Percentiles rank a stretch among this genome's conserved stretches.
Evolutionary conservation across 2,113 vertebrate species (phyloP).

Genomic region (Chaetops frenatus): DNA sequence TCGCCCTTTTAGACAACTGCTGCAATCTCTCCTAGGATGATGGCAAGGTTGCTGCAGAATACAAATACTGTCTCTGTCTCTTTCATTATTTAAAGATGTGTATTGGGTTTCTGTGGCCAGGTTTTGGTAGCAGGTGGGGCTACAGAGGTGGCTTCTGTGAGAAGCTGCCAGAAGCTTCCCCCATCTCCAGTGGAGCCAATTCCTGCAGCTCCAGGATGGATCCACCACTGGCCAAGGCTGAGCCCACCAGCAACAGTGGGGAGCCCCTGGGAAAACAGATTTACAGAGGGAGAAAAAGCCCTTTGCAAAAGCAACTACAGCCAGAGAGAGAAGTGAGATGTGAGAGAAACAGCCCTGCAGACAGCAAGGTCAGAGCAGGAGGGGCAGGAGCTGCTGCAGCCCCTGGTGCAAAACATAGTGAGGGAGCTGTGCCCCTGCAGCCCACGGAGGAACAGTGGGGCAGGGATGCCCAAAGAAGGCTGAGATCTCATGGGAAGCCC

Average conservation of each 20-base stretch:
- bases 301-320: neutral
- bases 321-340: neutral
- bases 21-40: neutral
- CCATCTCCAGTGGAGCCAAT: neutral
- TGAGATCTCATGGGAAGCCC: neutral
- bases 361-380: neutral
- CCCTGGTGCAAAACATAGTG: neutral
- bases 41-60: neutral
- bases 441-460: neutral
- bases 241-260: neutral
- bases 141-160: neutral
- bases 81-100: neutral
- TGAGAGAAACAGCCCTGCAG: neutral
- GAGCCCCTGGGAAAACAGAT: neutral
- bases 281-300: neutral
- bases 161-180: neutral
- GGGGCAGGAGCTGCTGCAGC: neutral
- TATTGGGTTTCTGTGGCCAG: neutral
- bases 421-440: neutral
- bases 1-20: conserved; percentile 7
- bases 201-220: neutral
- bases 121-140: neutral
- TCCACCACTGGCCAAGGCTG: neutral
- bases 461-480: neutral
- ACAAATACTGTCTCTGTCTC: neutral